These are phyloP conservation scores for Epizoanthus rinbou DNA, from an alignment of 92 coral and sea anemone species.

Conservation along the genomic window DNA sequence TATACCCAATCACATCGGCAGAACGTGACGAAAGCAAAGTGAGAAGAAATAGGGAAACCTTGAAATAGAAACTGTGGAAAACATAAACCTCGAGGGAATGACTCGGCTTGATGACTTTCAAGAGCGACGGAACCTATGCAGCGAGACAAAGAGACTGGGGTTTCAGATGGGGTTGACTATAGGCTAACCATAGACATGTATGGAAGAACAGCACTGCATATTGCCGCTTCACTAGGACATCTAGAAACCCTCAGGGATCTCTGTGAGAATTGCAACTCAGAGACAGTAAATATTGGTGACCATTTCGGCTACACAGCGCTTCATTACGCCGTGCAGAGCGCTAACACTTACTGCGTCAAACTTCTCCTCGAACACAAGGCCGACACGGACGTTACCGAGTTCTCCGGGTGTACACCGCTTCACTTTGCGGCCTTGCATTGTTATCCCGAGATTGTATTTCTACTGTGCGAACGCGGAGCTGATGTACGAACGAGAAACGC, in stretches of 20 bases:
- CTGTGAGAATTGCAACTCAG: slow-evolving; percentile 34
- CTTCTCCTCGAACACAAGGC: slow-evolving; percentile 48
- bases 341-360: slow-evolving; percentile 54
- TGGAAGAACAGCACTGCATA: slow-evolving; percentile 49
- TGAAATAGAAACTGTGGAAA: background rate
- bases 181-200: slow-evolving; percentile 23
- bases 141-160: background rate
- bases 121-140: background rate
- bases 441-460: slow-evolving; percentile 54
- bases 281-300: slow-evolving; percentile 48
- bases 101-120: background rate
- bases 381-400: slow-evolving; percentile 39
- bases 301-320: slow-evolving; percentile 61
- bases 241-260: slow-evolving; percentile 41
- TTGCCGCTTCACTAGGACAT: slow-evolving; percentile 51
- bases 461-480: slow-evolving; percentile 70
- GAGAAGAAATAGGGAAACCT: background rate
- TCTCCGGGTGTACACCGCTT: slow-evolving; percentile 54
- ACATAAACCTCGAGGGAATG: background rate
- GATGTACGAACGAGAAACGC: slow-evolving; percentile 57
- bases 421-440: slow-evolving; percentile 65
- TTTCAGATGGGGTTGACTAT: background rate
- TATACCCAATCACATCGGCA: no score
- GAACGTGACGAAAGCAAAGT: no score
- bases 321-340: slow-evolving; percentile 67